Percentiles rank a stretch among this genome's conserved stretches.
Conservation (phyloP, 2,113 vertebrate species). For the Typhlomys cinereus region DNA sequence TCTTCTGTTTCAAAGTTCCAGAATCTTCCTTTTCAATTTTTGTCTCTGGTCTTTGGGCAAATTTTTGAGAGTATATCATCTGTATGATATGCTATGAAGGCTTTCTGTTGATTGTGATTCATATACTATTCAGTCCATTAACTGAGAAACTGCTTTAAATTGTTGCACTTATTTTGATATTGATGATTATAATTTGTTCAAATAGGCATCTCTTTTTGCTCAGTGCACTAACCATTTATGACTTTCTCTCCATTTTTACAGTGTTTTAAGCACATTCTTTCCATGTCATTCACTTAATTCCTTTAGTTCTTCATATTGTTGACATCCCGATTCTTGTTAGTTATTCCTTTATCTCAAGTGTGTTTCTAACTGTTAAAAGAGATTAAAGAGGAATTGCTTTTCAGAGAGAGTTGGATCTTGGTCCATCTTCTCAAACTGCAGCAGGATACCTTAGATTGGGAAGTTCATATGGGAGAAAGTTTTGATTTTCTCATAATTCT, state of each 20-base stretch:
- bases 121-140: neutral
- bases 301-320: neutral
- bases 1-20: neutral
- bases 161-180: neutral
- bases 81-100: neutral
- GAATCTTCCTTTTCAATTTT: neutral
- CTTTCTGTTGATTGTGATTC: neutral
- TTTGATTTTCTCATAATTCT: neutral
- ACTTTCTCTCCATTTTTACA: neutral
- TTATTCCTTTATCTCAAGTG: neutral
- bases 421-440: neutral
- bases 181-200: neutral
- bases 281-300: neutral
- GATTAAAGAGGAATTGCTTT: neutral
- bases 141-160: neutral
- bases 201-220: neutral
- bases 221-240: neutral
- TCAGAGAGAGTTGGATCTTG: neutral
- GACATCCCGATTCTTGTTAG: neutral
- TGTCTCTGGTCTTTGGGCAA: neutral
- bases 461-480: neutral
- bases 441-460: neutral
- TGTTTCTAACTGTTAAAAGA: neutral
- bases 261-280: neutral
- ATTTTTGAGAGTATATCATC: neutral